Conservation (phyloP, 2,888 invertebrate genomes). For the Cerceris rybyensis region DNA sequence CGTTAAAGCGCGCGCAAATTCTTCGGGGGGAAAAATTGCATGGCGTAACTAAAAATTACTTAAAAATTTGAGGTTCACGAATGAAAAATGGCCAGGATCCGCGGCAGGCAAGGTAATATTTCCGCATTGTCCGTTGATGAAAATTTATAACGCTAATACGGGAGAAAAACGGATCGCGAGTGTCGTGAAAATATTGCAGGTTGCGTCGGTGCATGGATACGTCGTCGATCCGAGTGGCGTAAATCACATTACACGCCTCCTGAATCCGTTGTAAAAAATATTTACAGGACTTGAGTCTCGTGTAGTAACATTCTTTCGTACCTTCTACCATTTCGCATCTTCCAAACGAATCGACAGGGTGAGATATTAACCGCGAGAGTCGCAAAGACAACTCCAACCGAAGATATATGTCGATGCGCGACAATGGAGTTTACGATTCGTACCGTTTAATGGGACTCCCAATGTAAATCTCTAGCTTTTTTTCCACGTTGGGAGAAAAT, state of each 20-base stretch:
- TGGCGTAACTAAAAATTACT: conserved; percentile 7
- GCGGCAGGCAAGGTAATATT: background rate
- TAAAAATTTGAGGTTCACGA: conserved; percentile 1
- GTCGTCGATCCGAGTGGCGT: conserved; percentile 38
- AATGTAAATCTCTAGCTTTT: too few relatives aligned
- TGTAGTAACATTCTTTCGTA: conserved; percentile 12
- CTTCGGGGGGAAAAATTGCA: background rate
- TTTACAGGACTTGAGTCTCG: conserved; percentile 27
- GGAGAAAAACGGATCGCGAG: conserved; percentile 22
- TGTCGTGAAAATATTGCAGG: conserved; percentile 23
- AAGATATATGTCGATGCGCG: conserved; percentile 18
- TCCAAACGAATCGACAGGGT: conserved; percentile 28
- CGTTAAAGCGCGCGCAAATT: background rate
- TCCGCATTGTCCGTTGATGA: conserved; percentile 7
- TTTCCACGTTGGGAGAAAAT: too few relatives aligned
- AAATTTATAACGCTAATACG: conserved; percentile 36
- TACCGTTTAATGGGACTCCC: background rate
- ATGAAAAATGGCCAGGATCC: conserved; percentile 7
- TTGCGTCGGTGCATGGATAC: conserved; percentile 8
- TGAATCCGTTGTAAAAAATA: conserved; percentile 51
- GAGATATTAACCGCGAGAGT: conserved; percentile 42
- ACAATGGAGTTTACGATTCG: conserved; percentile 8
- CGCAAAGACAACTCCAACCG: conserved; percentile 12
- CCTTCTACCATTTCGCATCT: background rate
- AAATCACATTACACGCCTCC: conserved; percentile 54